Conservation (phyloP, 2,797 vertebrate genomes). For the Rhincodon typus region DNA sequence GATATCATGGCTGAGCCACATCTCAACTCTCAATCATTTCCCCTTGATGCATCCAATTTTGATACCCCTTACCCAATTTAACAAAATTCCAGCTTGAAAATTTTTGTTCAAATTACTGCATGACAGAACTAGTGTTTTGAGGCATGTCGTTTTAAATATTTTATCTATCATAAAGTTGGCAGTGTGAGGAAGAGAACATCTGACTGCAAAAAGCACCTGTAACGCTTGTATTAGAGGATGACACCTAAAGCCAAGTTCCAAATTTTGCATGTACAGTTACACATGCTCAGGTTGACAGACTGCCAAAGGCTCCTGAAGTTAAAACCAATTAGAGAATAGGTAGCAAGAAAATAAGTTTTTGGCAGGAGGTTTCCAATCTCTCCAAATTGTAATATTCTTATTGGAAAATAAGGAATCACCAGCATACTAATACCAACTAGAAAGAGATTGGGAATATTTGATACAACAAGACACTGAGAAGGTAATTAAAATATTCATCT, state of each 20-base stretch:
- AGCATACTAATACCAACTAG: neutral
- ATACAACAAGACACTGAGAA: neutral
- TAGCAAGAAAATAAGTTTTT: too few relatives aligned
- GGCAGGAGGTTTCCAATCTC: neutral
- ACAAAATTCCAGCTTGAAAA: neutral
- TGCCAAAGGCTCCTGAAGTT: too few relatives aligned
- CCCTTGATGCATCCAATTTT: neutral
- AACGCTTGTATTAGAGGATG: neutral
- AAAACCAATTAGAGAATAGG: too few relatives aligned
- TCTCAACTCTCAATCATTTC: too few relatives aligned
- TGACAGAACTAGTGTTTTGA: neutral
- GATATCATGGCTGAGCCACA: neutral
- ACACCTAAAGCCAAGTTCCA: neutral
- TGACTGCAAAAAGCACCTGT: neutral
- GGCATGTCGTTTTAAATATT: neutral
- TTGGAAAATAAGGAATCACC: neutral
- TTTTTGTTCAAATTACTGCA: neutral
- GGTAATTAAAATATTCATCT: neutral
- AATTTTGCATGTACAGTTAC: neutral
- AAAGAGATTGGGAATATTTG: neutral
- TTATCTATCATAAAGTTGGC: neutral
- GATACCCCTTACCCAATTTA: neutral
- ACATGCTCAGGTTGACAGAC: neutral
- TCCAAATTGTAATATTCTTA: neutral
- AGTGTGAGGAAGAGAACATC: too few relatives aligned